Percentiles rank a stretch among this genome's conserved stretches.
Evolutionary conservation across 2,888 invertebrate genomes (phyloP).

Genomic region (Andrena camellia): DNA sequence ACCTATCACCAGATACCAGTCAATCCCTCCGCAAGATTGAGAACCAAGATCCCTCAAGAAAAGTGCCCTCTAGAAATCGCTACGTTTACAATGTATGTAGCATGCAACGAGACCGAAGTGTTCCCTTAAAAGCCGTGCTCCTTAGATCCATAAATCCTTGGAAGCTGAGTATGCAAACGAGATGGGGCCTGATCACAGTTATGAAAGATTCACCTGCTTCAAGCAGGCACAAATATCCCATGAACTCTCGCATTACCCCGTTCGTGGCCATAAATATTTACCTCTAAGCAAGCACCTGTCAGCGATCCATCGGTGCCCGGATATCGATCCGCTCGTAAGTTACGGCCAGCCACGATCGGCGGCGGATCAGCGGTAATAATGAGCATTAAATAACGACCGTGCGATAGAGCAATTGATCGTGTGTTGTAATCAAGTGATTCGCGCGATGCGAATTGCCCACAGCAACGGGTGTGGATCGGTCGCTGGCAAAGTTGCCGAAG

Average conservation of each 20-base stretch:
- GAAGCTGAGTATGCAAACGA: slow-evolving; percentile 43
- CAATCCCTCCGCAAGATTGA: too few species aligned
- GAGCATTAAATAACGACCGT: slow-evolving; percentile 81
- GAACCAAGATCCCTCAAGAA: too few species aligned
- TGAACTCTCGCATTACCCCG: slow-evolving; percentile 53
- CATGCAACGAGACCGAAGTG: background rate
- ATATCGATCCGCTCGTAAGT: slow-evolving; percentile 81
- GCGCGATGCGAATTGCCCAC: slow-evolving; percentile 65
- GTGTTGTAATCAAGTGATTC: slow-evolving; percentile 80
- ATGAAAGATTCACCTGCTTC: slow-evolving; percentile 38
- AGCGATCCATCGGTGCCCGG: slow-evolving; percentile 67
- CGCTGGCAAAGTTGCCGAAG: slow-evolving; percentile 58
- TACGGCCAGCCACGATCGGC: slow-evolving; percentile 73
- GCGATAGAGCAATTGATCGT: slow-evolving; percentile 68
- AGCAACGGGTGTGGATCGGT: slow-evolving; percentile 20
- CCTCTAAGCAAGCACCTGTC: slow-evolving; percentile 62
- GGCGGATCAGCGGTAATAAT: slow-evolving; percentile 82
- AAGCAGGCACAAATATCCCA: slow-evolving; percentile 64
- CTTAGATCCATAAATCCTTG: slow-evolving; percentile 17
- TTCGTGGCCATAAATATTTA: slow-evolving; percentile 39
- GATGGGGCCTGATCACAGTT: slow-evolving; percentile 37
- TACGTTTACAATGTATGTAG: background rate
- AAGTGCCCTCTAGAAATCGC: background rate
- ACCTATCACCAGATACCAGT: too few species aligned
- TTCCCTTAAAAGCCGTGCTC: background rate